Evolutionary conservation across 2,113 vertebrate species (phyloP).

Genomic region (Tiliqua scincoides): DNA sequence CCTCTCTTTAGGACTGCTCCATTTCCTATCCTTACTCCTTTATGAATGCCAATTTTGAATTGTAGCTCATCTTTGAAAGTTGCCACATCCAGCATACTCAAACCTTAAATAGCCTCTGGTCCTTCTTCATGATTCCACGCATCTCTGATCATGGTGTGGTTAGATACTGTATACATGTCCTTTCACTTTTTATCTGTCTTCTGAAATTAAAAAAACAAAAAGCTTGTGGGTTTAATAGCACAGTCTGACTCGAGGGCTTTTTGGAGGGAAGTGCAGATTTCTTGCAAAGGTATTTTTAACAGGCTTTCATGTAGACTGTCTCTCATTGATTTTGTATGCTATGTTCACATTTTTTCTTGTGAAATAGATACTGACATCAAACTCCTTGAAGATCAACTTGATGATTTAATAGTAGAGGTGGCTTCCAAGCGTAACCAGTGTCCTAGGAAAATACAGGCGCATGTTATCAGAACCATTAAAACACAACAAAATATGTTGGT

Average conservation of each 20-base stretch:
- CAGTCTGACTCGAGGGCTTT: neutral
- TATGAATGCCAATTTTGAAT: neutral
- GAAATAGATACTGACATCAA: slow-evolving; percentile 72
- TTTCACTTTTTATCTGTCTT: neutral
- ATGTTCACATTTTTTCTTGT: slow-evolving; percentile 13
- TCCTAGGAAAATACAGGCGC: slow-evolving; percentile 84
- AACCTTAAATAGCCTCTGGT: neutral
- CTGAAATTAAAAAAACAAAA: neutral
- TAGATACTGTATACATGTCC: neutral
- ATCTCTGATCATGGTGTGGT: neutral
- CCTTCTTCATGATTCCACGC: neutral
- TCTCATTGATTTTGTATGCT: slow-evolving; percentile 27
- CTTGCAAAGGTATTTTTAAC: neutral
- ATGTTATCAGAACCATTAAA: slow-evolving; percentile 82
- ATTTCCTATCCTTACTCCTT: neutral
- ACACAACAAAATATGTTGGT: slow-evolving; percentile 89
- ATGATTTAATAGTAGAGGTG: slow-evolving; percentile 87
- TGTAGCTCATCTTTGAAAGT: neutral
- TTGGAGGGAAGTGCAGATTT: neutral
- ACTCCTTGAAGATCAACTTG: slow-evolving; percentile 85
- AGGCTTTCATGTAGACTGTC: neutral
- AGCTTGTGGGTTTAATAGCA: neutral
- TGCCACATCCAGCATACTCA: neutral
- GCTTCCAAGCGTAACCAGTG: slow-evolving; percentile 82
- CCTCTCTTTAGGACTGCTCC: neutral